A percentile compares a stretch with the other conserved stretches of the same genome.
Conservation (phyloP, 2,888 invertebrate genomes). For the Dryadula phaetusa region DNA sequence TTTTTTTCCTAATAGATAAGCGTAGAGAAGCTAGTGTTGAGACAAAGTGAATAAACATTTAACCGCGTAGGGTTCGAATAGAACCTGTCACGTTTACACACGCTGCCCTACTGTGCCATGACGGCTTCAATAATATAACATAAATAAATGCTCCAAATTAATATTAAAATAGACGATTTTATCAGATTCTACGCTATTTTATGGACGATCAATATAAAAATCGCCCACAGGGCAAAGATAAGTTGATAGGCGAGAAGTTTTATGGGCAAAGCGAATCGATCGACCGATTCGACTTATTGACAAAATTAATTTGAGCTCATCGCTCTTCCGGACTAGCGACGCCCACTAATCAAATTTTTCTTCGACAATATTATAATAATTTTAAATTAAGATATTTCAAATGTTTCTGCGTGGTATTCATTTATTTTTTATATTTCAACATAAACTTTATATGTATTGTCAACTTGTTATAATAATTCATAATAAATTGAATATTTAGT, state of each 20-base stretch:
- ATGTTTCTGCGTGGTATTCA: slow-evolving; percentile 19
- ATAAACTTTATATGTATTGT: not conserved
- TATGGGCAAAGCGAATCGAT: slow-evolving; percentile 52
- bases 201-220: slow-evolving; percentile 20
- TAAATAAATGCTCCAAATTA: slow-evolving; percentile 1
- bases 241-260: slow-evolving; percentile 40
- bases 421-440: not conserved
- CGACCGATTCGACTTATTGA: slow-evolving; percentile 61
- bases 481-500: not conserved
- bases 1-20: too few relatives aligned
- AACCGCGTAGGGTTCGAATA: too few relatives aligned
- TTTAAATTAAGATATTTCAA: slow-evolving; percentile 19
- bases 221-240: slow-evolving; percentile 55
- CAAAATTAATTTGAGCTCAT: slow-evolving; percentile 56
- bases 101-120: too few relatives aligned
- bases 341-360: slow-evolving; percentile 62
- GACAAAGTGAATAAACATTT: too few relatives aligned
- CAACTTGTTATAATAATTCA: not conserved
- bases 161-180: slow-evolving; percentile 11
- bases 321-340: slow-evolving; percentile 62
- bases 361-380: slow-evolving; percentile 3
- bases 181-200: slow-evolving; percentile 8
- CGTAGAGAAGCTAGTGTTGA: too few relatives aligned
- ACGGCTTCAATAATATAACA: not conserved
- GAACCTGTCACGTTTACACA: too few relatives aligned